Base-by-base conservation (phyloP, 2,113 vertebrate genomes). In the Neofelis nebulosa region DNA sequence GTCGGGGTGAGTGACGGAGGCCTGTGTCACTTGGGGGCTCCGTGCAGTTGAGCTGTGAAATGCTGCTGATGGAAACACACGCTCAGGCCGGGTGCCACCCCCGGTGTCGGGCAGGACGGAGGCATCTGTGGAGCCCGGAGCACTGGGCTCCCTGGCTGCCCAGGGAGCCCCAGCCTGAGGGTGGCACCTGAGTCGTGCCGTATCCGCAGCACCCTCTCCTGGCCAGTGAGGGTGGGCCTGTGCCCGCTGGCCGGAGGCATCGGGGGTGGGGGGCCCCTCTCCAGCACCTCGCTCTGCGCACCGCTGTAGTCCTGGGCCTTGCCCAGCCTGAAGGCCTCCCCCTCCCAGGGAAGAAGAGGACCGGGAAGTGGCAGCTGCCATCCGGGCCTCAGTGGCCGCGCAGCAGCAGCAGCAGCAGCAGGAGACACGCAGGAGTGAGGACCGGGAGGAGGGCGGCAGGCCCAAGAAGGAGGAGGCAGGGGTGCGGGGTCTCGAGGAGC, bases 301-400 rank as follows among this genome's bases (percentile, higher is more conserved):
- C 29, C 2, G 0, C 63, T 12, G 1, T 50, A 7, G 38, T 55
- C 63, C 63, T 23, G 15, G 45, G 57, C 78, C 31, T 52, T 57
- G 52, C 66, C 73, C n/a, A 80, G 45, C 52, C 95, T 98, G 45
- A 98, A 82, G 23, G 5, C 61, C 29, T 76, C 76, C 78, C 97
- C 50, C 84, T 96, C 87, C 94, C 95, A 99, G 99, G 97, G 99
- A 99, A 81, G 99, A 99, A 83, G 99, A 99, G 80, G 99, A 99
- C 97, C 98, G 99, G 85, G 99, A 99, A 2, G 69, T 99, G 79
- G 99, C 99, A 6, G 99, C 99, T 6, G 99, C 99, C 0, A 98
- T 99, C 95, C 98, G 99, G 95, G 99, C 99, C 0, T 99, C 99
- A 0, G 97, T 99, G 91, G 99, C 99, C 0, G 98, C 98, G 95